These are phyloP conservation scores for Hypercompe scribonia DNA, from an alignment of 2,888 invertebrate species.

Conservation along the genomic window DNA sequence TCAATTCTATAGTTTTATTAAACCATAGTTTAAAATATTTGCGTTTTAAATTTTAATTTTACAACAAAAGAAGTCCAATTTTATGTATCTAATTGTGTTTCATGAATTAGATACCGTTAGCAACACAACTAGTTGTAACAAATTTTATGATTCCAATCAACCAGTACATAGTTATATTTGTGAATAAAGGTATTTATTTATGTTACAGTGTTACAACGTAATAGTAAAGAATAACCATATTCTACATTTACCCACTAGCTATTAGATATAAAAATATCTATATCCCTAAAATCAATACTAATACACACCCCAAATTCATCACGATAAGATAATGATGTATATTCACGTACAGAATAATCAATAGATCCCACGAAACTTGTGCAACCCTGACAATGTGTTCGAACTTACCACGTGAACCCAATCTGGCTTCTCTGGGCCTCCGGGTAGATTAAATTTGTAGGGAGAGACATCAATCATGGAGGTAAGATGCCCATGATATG, in stretches of 20 bases:
- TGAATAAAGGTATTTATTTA: neutral
- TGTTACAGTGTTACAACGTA: too few relatives aligned
- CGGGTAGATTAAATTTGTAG: slow-evolving; percentile 97
- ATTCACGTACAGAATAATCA: slow-evolving; percentile 28
- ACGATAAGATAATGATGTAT: slow-evolving; percentile 30
- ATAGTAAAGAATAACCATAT: neutral
- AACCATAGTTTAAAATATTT: too few relatives aligned
- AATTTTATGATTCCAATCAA: slow-evolving; percentile 25
- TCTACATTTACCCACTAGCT: neutral
- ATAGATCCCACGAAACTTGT: slow-evolving; percentile 35
- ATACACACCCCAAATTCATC: slow-evolving; percentile 28
- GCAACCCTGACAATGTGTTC: slow-evolving; percentile 55
- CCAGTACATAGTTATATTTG: neutral
- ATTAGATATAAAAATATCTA: slow-evolving; percentile 15
- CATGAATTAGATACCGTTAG: neutral
- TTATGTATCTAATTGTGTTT: neutral
- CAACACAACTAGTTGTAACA: slow-evolving; percentile 21
- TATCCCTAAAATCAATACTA: neutral
- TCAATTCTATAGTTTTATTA: neutral
- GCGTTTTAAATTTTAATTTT: too few relatives aligned
- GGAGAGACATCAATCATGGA: slow-evolving; percentile 99
- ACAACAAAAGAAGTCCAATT: too few relatives aligned
- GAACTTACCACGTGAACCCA: slow-evolving; percentile 95
- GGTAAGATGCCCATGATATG: slow-evolving; percentile 99
- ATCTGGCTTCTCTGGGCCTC: slow-evolving; percentile 93